Percentiles rank a stretch among this genome's conserved stretches.
These are phyloP conservation scores for Cherax quadricarinatus DNA, from an alignment of 1,140 invertebrate genomes.

Conservation along the genomic window DNA sequence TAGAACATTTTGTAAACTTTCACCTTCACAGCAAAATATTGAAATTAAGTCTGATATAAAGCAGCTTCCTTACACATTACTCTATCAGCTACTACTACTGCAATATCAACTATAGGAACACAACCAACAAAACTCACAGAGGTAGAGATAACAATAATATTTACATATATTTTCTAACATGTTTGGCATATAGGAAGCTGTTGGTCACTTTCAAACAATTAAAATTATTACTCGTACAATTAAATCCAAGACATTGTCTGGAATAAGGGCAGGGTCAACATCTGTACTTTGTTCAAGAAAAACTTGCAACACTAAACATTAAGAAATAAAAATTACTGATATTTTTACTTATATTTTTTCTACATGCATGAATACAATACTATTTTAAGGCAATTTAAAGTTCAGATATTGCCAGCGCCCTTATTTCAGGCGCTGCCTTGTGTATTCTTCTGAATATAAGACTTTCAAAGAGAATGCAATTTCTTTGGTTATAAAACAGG, in stretches of 20 bases:
- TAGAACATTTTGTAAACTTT: not conserved
- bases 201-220: slow-evolving; percentile 34
- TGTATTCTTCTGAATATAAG: not conserved
- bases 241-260: no score
- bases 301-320: no score
- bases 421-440: no score
- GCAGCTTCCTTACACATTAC: not conserved
- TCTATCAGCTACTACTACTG: not conserved
- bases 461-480: not conserved
- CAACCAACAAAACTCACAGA: slow-evolving; percentile 9
- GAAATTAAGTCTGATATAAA: slow-evolving; percentile 16
- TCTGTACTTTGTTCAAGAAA: no score
- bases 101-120: slow-evolving; percentile 11
- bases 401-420: no score
- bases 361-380: no score
- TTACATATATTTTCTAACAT: slow-evolving; percentile 28
- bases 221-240: not conserved
- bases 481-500: not conserved
- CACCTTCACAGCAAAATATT: not conserved
- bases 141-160: slow-evolving; percentile 25
- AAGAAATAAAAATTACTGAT: no score
- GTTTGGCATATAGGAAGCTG: slow-evolving; percentile 61
- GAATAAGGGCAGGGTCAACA: no score
- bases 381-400: no score
- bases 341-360: no score